phyloP scores from a whole-genome alignment of 2,797 vertebrate species.

The Schizothorax lantsangensis region DNA sequence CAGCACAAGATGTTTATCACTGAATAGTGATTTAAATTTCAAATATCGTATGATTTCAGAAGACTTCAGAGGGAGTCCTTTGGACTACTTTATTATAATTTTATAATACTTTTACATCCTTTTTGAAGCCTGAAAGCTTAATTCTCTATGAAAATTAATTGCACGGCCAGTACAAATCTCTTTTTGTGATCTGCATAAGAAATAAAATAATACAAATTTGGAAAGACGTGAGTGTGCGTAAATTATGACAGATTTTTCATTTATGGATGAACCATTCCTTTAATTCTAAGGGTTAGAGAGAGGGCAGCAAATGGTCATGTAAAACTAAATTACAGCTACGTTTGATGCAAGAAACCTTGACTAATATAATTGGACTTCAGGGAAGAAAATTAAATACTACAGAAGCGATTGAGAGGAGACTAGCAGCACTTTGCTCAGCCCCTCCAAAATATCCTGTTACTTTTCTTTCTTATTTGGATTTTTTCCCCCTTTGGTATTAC shows the following conservation, averaged over 20 bases:
- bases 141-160: constrained; percentile 10
- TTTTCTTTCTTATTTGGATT: neutral
- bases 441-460: neutral
- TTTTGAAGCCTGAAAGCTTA: constrained; percentile 14
- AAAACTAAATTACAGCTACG: constrained; percentile 13
- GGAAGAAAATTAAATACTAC: neutral
- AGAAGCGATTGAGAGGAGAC: neutral
- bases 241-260: neutral
- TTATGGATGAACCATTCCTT: constrained; percentile 13
- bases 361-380: constrained; percentile 28
- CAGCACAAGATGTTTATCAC: neutral
- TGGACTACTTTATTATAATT: neutral
- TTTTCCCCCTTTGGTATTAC: neutral
- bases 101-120: neutral
- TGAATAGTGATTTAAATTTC: neutral
- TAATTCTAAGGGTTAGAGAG: neutral
- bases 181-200: constrained; percentile 24
- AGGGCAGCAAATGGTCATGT: neutral
- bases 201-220: neutral
- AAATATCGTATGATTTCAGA: neutral
- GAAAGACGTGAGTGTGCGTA: neutral
- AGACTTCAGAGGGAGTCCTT: neutral
- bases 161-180: constrained; percentile 9
- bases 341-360: constrained; percentile 25
- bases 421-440: neutral